These are phyloP conservation scores for Nephrotoma flavescens DNA, from an alignment of 2,888 invertebrate species.

Conservation along the genomic window DNA sequence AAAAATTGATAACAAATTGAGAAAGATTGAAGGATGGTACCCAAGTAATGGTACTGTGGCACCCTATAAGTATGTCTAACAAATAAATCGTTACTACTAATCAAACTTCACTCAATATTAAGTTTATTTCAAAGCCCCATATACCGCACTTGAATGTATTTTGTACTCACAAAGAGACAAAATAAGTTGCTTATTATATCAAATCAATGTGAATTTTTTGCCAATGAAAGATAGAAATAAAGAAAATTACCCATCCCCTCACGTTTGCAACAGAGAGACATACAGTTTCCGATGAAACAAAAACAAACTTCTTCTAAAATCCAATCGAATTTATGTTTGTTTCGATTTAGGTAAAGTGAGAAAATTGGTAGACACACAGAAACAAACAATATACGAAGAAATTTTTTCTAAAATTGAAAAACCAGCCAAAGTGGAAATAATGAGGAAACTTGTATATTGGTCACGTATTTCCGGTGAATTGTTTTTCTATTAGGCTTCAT, in stretches of 20 bases:
- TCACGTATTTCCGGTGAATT: conserved; percentile 3
- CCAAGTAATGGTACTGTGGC: too few relatives aligned
- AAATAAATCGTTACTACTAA: not conserved
- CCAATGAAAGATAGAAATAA: not conserved
- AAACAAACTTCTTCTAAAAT: not conserved
- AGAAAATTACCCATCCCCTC: not conserved
- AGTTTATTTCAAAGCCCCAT: not conserved
- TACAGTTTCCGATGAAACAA: not conserved
- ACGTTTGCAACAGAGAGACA: not conserved
- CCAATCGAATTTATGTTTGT: not conserved
- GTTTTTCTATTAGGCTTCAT: conserved; percentile 3
- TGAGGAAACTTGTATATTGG: conserved; percentile 4
- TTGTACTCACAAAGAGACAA: not conserved
- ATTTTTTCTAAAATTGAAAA: conserved; percentile 1
- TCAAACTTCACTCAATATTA: not conserved
- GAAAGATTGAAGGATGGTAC: too few relatives aligned
- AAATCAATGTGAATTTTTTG: not conserved
- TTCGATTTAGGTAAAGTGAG: not conserved
- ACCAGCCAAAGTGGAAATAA: not conserved
- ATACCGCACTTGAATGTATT: not conserved
- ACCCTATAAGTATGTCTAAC: not conserved
- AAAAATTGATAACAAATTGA: too few relatives aligned
- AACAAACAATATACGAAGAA: not conserved
- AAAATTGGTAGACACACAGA: conserved; percentile 1
- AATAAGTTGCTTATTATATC: not conserved